Conservation (phyloP, 1,140 invertebrate species). For the Marisa cornuarietis region DNA sequence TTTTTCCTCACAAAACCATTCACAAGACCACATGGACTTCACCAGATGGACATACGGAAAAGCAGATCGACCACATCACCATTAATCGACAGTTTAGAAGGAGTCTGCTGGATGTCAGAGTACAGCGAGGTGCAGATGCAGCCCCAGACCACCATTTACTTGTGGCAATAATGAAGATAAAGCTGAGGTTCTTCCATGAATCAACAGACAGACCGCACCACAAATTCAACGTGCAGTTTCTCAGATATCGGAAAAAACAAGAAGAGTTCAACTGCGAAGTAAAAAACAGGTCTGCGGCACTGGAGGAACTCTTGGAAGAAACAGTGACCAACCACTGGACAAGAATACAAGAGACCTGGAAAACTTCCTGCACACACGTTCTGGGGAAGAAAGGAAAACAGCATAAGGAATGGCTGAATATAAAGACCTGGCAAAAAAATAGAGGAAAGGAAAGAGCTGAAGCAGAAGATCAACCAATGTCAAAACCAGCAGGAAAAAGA, state of each 20-base stretch:
- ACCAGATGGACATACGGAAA: slow-evolving; percentile 15
- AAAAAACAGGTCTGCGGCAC: slow-evolving; percentile 28
- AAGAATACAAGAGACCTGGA: slow-evolving; percentile 22
- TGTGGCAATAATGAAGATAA: slow-evolving; percentile 28
- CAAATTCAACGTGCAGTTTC: slow-evolving; percentile 16
- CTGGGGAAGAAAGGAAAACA: slow-evolving; percentile 24
- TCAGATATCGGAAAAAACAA: no score
- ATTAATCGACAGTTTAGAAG: slow-evolving; percentile 30
- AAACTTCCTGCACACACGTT: slow-evolving; percentile 20
- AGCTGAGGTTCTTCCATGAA: slow-evolving; percentile 19
- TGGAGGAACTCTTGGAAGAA: slow-evolving; percentile 22
- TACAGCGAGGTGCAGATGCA: slow-evolving; percentile 30
- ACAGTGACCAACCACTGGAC: slow-evolving; percentile 18
- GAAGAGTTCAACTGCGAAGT: no score
- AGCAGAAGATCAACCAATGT: background rate
- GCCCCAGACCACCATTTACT: slow-evolving; percentile 37
- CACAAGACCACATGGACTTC: no score
- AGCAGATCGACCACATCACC: slow-evolving; percentile 39
- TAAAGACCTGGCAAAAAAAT: slow-evolving; percentile 25
- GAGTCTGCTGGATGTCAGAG: slow-evolving; percentile 36
- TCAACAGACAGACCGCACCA: slow-evolving; percentile 16
- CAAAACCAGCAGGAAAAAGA: background rate
- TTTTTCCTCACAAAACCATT: no score
- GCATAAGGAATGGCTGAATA: slow-evolving; percentile 37
- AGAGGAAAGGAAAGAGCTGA: slow-evolving; percentile 24